Conservation (phyloP, 2,888 invertebrate species). For the Eudemis profundana region DNA sequence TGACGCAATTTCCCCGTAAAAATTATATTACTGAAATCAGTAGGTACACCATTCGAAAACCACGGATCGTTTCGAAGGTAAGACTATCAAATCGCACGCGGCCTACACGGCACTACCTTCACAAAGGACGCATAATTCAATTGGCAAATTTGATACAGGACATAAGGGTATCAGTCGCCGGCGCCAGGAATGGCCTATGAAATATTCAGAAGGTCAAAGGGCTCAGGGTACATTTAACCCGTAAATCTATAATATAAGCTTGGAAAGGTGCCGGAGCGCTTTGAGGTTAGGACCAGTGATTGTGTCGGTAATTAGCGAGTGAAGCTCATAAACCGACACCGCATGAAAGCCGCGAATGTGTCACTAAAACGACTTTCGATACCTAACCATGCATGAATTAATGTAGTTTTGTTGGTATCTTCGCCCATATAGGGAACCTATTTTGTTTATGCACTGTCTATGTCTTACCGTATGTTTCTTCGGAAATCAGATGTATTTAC, state of each 20-base stretch:
- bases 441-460: too few relatives aligned
- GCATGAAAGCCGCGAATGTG: too few relatives aligned
- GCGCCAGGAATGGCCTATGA: conserved; percentile 51
- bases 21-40: not conserved
- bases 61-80: not conserved
- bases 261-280: conserved; percentile 7
- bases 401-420: too few relatives aligned
- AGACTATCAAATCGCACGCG: conserved; percentile 4
- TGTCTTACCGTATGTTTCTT: too few relatives aligned
- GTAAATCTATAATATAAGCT: conserved; percentile 58
- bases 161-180: conserved; percentile 31
- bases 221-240: conserved; percentile 46
- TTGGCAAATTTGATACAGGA: conserved; percentile 40
- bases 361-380: too few relatives aligned
- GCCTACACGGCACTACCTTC: conserved; percentile 1
- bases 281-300: conserved; percentile 20
- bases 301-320: conserved; percentile 15
- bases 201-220: conserved; percentile 64
- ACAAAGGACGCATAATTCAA: conserved; percentile 40
- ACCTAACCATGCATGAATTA: too few relatives aligned
- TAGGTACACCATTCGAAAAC: not conserved
- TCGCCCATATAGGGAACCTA: too few relatives aligned
- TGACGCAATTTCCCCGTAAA: too few relatives aligned
- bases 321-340: not conserved
- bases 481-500: too few relatives aligned